Base-by-base conservation (phyloP, 53 echinoderm and acorn worm species). In the Paracentrotus lividus region DNA sequence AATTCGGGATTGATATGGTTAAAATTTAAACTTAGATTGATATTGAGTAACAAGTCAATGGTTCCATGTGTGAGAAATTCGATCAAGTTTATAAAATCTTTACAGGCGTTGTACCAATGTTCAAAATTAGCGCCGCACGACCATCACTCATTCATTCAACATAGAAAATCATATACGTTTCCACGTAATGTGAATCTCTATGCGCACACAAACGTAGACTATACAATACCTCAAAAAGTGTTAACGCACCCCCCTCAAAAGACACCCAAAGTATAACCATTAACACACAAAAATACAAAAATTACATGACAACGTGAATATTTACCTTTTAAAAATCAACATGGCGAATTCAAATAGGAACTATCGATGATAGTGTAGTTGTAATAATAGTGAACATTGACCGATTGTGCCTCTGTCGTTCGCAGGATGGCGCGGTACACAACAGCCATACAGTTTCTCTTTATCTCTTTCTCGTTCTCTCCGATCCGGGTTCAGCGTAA, bases 381-480 rank as follows among this genome's bases (percentile, higher is more conserved):
- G 56, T 55, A 86, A 86, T 56, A 21, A 38, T 56, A 29, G 56
- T 27, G 55, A 86, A 86, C 86, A 34, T 56, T 21, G 53, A 32
- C 86, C 56, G 33, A 23, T 55, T 86, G 56, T 55, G 31, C 56
- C 21, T 32, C 34, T 33, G 20, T 54, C 56, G 18, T 86, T 86
- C 86, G 86, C 36, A 54, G 86, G 86, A 86, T 86, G 86, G 86
- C 85, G 85, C 57, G 86, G 86, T 86, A 56, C 56, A 86, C 34
- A 86, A 81, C 49, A 81, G 47, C 81, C n/a, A 81, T 72, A 78
- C 45, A 78, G 26, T 47, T 78, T 81, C 47, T 47, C n/a, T 42
- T 47, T n/a, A n/a, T 45, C 33, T 81, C 29, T 51, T 43, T 44
- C 29, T 67, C 12, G 26, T 64, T 64, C 38, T 38, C 38, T 20